A percentile compares a stretch with the other conserved stretches of the same genome.
phyloP scores from a whole-genome alignment of 2,797 vertebrate species.

The Tympanoctomys barrerae region DNA sequence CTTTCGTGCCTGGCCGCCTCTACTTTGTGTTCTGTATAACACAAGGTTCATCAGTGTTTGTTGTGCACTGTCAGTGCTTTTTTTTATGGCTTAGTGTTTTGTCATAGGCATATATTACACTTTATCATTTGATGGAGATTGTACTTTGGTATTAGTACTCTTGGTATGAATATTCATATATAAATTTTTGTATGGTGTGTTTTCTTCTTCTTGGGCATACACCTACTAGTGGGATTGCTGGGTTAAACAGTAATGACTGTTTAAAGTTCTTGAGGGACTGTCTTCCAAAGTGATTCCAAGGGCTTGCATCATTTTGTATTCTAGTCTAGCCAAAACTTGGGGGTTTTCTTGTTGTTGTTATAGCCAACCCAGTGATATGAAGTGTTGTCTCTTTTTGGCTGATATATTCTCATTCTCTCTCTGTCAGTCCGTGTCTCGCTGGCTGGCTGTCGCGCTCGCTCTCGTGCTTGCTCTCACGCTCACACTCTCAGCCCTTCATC shows the following conservation, averaged over 20 bases:
- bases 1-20: not conserved
- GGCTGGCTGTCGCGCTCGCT: too few species aligned
- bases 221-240: not conserved
- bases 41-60: not conserved
- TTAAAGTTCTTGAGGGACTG: not conserved
- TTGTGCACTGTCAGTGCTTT: not conserved
- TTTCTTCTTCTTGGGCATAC: not conserved
- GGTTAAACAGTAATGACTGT: not conserved
- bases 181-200: not conserved
- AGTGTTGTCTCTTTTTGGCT: not conserved
- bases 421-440: too few species aligned
- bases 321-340: not conserved
- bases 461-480: not conserved
- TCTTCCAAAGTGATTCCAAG: not conserved
- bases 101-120: not conserved
- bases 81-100: not conserved
- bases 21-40: not conserved
- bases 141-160: not conserved
- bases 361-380: not conserved
- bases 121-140: not conserved
- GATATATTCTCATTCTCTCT: too few species aligned
- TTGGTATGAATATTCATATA: not conserved
- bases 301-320: not conserved
- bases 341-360: not conserved
- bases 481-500: too few species aligned